Evolutionary conservation across 2,888 invertebrate species (phyloP).

Genomic region (Julus scandinavius): DNA sequence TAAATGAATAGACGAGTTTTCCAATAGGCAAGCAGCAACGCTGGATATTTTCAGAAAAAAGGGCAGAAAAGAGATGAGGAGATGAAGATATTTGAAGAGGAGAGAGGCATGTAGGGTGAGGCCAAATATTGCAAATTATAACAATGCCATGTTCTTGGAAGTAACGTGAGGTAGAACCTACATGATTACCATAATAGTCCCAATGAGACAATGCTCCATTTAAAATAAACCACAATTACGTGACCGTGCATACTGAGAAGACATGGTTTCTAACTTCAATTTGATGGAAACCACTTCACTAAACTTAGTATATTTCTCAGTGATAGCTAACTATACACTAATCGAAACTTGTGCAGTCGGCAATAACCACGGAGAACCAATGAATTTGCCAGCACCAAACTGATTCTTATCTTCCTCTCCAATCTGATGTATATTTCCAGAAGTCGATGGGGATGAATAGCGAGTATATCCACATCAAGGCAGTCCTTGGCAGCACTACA

Average conservation of each 20-base stretch:
- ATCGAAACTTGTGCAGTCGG: neutral
- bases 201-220: no score
- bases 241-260: no score
- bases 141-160: neutral
- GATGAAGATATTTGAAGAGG: neutral
- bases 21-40: constrained; percentile 24
- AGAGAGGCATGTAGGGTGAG: neutral
- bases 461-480: neutral
- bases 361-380: neutral
- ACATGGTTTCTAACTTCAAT: no score
- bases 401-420: neutral
- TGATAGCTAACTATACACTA: no score
- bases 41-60: neutral
- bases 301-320: no score
- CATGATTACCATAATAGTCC: no score
- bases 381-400: neutral
- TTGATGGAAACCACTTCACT: no score
- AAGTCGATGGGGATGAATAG: constrained; percentile 32
- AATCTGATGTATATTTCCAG: neutral
- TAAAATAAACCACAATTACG: no score
- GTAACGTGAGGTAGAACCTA: no score
- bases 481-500: neutral
- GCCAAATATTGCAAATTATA: neutral
- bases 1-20: constrained; percentile 39
- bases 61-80: neutral